Conservation (phyloP, 1,140 invertebrate species). For the Lordiphosa collinella region DNA sequence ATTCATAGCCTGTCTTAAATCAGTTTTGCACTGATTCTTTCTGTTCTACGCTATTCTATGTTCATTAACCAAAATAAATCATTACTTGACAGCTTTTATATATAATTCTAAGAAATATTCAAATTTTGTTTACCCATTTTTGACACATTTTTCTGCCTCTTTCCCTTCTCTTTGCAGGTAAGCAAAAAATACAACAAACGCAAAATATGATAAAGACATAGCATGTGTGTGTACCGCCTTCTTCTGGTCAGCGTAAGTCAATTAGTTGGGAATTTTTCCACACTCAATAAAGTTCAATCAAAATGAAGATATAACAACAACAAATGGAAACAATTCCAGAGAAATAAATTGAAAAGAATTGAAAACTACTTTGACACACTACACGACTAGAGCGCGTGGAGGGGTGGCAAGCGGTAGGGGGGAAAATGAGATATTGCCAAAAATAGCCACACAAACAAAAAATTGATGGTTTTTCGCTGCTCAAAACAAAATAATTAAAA, state of each 20-base stretch:
- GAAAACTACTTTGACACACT: conserved; percentile 32
- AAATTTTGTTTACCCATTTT: conserved; percentile 49
- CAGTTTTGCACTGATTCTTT: too few species aligned
- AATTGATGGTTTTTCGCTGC: conserved; percentile 3
- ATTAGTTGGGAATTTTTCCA: conserved; percentile 61
- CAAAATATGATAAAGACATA: conserved; percentile 13
- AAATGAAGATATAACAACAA: conserved; percentile 17
- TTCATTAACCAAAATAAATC: too few species aligned
- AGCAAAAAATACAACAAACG: conserved; percentile 36
- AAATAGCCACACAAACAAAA: conserved; percentile 28
- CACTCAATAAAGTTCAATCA: conserved; percentile 62
- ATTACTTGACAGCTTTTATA: conserved; percentile 19
- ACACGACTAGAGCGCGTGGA: conserved; percentile 5
- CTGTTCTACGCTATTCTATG: too few species aligned
- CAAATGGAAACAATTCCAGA: conserved; percentile 43
- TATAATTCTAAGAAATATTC: conserved; percentile 28
- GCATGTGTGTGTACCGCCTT: conserved; percentile 1
- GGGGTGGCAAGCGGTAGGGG: not conserved
- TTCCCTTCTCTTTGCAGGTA: conserved; percentile 61
- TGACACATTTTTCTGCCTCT: conserved; percentile 44
- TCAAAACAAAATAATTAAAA: conserved; percentile 71
- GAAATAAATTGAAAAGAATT: conserved; percentile 25
- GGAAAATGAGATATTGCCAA: conserved; percentile 26
- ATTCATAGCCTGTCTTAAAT: too few species aligned
- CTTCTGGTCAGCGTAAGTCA: conserved; percentile 48